Evolutionary conservation across 2,797 vertebrate species (phyloP).

Genomic region (Trachops cirrhosus): DNA sequence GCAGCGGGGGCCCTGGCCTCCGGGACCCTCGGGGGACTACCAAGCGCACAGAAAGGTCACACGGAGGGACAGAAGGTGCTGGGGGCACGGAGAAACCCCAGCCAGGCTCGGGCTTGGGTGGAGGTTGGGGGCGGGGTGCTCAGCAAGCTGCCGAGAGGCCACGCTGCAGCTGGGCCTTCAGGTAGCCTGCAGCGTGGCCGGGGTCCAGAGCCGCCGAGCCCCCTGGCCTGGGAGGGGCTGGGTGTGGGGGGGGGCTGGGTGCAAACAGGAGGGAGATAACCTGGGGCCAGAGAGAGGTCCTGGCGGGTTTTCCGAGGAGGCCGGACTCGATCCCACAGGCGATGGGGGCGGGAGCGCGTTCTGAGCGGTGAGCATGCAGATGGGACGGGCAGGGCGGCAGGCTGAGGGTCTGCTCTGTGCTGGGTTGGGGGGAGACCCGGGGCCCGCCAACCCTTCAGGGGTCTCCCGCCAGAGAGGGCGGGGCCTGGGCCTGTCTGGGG

Average conservation of each 20-base stretch:
- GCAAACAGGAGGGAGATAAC: not conserved
- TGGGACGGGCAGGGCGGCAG: fast-evolving
- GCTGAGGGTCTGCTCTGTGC: not conserved
- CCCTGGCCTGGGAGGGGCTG: not conserved
- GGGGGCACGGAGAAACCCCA: not conserved
- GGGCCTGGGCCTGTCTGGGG: not conserved
- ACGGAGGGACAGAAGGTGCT: fast-evolving
- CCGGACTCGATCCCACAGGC: constrained; percentile 39
- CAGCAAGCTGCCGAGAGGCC: not conserved
- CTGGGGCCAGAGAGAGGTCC: not conserved
- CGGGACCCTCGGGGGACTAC: not conserved
- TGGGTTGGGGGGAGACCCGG: not conserved
- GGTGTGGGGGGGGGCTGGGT: not conserved
- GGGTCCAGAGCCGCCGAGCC: fast-evolving
- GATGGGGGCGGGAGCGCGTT: not conserved
- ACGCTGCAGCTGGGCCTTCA: not conserved
- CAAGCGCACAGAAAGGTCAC: not conserved
- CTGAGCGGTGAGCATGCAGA: not conserved
- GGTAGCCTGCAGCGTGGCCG: not conserved
- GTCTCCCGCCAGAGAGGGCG: not conserved
- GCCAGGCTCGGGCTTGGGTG: not conserved
- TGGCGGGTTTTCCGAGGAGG: not conserved
- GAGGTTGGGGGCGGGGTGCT: not conserved
- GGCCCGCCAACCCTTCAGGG: fast-evolving
- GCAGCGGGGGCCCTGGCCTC: not conserved